These are phyloP conservation scores for Blennius ocellaris DNA, from an alignment of 2,113 vertebrate genomes.

Conservation along the genomic window DNA sequence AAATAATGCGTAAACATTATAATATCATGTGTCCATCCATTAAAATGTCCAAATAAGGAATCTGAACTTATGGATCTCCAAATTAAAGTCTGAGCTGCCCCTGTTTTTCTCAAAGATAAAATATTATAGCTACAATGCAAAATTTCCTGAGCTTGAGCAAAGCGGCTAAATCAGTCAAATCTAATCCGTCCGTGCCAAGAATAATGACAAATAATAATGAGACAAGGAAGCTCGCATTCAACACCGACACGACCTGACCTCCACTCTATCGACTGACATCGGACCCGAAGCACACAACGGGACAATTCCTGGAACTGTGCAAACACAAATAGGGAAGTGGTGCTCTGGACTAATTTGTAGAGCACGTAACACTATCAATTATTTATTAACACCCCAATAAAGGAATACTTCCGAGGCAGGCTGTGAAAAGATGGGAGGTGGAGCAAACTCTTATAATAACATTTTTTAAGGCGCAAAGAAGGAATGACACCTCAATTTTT, in stretches of 20 bases:
- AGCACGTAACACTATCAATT: slow-evolving; percentile 68
- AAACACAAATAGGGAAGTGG: slow-evolving; percentile 77
- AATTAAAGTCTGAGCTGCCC: slow-evolving; percentile 7
- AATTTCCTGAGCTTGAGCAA: slow-evolving; percentile 50
- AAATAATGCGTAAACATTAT: background rate
- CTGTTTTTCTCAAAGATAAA: slow-evolving; percentile 1
- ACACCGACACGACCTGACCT: slow-evolving; percentile 74
- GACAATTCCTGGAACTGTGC: slow-evolving; percentile 79
- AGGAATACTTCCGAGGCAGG: slow-evolving; percentile 62
- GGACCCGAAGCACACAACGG: slow-evolving; percentile 70
- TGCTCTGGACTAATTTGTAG: slow-evolving; percentile 57
- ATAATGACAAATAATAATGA: slow-evolving; percentile 72
- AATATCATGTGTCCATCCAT: background rate
- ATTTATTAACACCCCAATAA: slow-evolving; percentile 79
- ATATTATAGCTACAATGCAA: background rate
- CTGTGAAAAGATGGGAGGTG: slow-evolving; percentile 13
- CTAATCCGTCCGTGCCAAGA: slow-evolving; percentile 68
- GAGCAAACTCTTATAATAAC: background rate
- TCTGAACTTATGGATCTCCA: slow-evolving; percentile 10
- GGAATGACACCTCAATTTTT: slow-evolving; percentile 3
- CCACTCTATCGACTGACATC: slow-evolving; percentile 73
- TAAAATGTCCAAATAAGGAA: slow-evolving; percentile 4
- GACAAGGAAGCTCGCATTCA: slow-evolving; percentile 75
- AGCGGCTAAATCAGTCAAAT: slow-evolving; percentile 71
- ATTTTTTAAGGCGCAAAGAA: background rate